Conservation (phyloP, 2,888 invertebrate species). For the Acrocyrtus sp. region DNA sequence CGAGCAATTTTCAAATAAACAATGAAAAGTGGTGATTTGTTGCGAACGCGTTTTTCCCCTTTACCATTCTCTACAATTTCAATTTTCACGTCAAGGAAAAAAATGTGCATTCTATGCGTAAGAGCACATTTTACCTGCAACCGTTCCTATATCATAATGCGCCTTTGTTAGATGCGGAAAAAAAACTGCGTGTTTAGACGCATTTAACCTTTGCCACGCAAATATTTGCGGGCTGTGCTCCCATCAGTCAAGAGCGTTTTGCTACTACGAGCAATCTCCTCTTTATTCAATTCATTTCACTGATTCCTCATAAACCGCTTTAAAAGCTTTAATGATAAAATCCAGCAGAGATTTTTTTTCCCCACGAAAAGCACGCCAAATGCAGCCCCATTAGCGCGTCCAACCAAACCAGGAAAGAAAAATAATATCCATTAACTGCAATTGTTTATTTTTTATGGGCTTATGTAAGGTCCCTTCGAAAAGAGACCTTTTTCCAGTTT, state of each 20-base stretch:
- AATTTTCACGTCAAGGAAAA: too few species aligned
- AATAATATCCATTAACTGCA: neutral
- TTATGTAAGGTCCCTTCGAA: neutral
- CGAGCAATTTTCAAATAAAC: neutral
- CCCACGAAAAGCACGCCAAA: too few species aligned
- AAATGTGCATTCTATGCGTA: too few species aligned
- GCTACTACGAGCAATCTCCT: neutral
- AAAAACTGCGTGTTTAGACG: neutral
- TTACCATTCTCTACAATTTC: too few species aligned
- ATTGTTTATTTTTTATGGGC: neutral
- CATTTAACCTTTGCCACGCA: neutral
- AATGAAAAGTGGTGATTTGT: conserved; percentile 31
- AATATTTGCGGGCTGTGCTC: neutral
- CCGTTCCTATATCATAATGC: too few species aligned
- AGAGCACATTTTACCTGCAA: too few species aligned
- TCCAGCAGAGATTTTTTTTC: too few species aligned
- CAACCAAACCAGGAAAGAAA: too few species aligned
- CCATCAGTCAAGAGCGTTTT: neutral
- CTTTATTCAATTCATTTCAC: too few species aligned
- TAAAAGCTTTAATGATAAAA: neutral
- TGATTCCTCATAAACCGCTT: too few species aligned
- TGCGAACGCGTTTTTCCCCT: neutral
- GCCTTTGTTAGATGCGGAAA: too few species aligned
- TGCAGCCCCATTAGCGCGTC: too few species aligned
- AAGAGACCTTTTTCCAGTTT: neutral